Conservation (phyloP, 2,888 invertebrate species). For the Protophormia terraenovae region DNA sequence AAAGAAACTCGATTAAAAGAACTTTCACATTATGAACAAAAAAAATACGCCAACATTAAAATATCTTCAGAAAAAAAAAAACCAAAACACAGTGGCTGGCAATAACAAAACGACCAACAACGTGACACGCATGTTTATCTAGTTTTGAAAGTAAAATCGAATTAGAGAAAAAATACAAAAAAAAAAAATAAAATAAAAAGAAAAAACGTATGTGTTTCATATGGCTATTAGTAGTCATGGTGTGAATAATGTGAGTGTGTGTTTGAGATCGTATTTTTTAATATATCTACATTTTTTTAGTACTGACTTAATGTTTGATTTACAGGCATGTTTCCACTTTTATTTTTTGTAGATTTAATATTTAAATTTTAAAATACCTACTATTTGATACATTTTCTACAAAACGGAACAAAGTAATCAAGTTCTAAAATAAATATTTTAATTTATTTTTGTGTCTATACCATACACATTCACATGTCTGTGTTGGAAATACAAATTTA, state of each 20-base stretch:
- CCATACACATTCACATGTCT: background rate
- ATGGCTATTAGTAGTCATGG: conserved; percentile 11
- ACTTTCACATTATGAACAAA: conserved; percentile 55
- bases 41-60: conserved; percentile 43
- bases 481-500: background rate
- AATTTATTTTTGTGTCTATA: background rate
- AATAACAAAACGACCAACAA: conserved; percentile 37
- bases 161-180: background rate
- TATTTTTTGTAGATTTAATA: background rate
- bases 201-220: conserved; percentile 1
- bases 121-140: conserved; percentile 59
- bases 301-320: background rate
- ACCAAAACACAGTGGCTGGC: conserved; percentile 21
- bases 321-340: background rate
- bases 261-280: no score
- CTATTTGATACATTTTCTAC: background rate
- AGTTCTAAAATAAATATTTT: conserved; percentile 16
- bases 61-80: background rate
- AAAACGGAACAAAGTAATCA: background rate
- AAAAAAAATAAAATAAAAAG: background rate
- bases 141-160: conserved; percentile 61
- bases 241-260: conserved; percentile 18
- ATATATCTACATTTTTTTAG: background rate
- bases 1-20: conserved; percentile 49
- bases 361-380: background rate